Evolutionary conservation across 1,140 invertebrate species (phyloP).

Genomic region (Zaprionus vittiger): DNA sequence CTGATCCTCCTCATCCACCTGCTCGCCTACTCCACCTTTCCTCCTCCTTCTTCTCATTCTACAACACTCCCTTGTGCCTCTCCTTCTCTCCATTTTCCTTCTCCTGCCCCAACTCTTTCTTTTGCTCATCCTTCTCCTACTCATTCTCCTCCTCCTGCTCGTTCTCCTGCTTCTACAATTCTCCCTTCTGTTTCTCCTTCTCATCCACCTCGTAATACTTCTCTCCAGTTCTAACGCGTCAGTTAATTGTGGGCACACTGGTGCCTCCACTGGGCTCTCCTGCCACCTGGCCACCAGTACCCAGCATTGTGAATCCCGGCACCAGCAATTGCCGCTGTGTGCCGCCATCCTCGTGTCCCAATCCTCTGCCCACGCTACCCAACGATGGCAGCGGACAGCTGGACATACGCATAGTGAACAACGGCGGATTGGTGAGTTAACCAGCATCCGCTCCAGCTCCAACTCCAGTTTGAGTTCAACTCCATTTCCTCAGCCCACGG

Average conservation of each 20-base stretch:
- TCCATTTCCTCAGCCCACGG: constrained; percentile 36
- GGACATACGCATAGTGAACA: constrained; percentile 87
- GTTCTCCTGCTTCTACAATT: too few relatives aligned
- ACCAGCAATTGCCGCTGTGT: constrained; percentile 80
- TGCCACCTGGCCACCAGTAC: constrained; percentile 50
- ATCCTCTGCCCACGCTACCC: constrained; percentile 59
- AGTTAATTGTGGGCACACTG: constrained; percentile 73
- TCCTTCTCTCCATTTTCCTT: background rate
- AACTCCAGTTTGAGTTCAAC: background rate
- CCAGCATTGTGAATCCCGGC: constrained; percentile 34
- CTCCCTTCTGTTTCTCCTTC: background rate
- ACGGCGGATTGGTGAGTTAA: constrained; percentile 72
- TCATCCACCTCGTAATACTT: background rate
- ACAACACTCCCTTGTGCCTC: too few relatives aligned
- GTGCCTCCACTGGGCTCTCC: constrained; percentile 39
- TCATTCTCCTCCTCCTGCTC: too few relatives aligned
- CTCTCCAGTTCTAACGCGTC: constrained; percentile 62
- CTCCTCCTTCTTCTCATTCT: too few relatives aligned
- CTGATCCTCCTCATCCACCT: too few relatives aligned
- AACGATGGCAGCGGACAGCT: constrained; percentile 85
- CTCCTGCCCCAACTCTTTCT: too few relatives aligned
- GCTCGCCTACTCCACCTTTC: too few relatives aligned
- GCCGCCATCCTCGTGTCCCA: constrained; percentile 68
- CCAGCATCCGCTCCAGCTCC: background rate
- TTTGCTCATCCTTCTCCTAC: too few relatives aligned